A percentile compares a stretch with the other conserved stretches of the same genome.
These are phyloP conservation scores for Strongylocentrotus purpuratus DNA, from an alignment of 35 echinoderm and acorn worm species.

Conservation along the genomic window DNA sequence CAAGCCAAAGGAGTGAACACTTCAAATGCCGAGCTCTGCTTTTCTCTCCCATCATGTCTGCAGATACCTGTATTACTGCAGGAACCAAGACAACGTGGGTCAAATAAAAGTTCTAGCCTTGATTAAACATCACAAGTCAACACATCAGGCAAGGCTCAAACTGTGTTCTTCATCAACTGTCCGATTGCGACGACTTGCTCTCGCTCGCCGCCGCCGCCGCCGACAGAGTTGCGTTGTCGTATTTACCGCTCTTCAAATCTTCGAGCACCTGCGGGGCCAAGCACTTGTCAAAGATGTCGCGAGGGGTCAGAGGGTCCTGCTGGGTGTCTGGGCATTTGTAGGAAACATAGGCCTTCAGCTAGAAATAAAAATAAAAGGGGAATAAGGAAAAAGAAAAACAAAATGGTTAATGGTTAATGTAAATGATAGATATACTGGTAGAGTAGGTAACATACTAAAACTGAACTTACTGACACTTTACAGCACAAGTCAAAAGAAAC, in stretches of 20 bases:
- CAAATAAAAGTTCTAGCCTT: background rate
- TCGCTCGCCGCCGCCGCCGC: background rate
- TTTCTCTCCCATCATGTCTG: background rate
- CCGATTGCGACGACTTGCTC: background rate
- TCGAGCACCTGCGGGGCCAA: constrained; percentile 69
- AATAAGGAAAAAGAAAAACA: background rate
- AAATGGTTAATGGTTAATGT: no score
- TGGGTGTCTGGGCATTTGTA: constrained; percentile 64
- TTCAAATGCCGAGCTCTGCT: background rate
- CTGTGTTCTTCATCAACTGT: background rate
- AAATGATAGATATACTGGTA: background rate
- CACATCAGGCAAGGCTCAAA: background rate
- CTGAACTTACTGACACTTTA: background rate
- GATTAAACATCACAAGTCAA: background rate
- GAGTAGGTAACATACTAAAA: background rate
- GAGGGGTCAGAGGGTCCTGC: constrained; percentile 65
- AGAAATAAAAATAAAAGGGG: constrained; percentile 21
- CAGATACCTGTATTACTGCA: background rate
- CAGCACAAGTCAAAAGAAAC: background rate
- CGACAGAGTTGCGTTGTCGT: background rate
- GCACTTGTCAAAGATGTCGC: constrained; percentile 88
- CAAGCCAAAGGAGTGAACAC: background rate
- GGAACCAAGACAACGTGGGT: background rate
- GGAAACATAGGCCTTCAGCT: constrained; percentile 94
- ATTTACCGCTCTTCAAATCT: constrained; percentile 80